Conservation (phyloP, 2,797 vertebrate genomes). For the Thamnophis elegans region DNA sequence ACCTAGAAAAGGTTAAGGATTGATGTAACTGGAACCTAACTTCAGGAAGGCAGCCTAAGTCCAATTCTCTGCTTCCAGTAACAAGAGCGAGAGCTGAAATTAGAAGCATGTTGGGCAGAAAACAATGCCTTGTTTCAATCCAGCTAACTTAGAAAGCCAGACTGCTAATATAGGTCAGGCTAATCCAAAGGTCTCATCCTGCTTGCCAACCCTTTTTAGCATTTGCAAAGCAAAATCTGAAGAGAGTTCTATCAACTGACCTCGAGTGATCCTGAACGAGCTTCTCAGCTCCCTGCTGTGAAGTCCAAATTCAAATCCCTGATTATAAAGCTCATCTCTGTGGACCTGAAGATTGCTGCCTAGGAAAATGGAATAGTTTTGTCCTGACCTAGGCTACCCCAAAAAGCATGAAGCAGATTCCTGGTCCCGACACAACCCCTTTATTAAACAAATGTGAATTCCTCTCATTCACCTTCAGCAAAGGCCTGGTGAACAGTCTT, state of each 20-base stretch:
- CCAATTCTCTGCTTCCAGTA: no score
- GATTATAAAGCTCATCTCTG: constrained; percentile 17
- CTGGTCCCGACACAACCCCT: no score
- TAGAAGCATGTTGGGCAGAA: not conserved
- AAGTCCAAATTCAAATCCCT: not conserved
- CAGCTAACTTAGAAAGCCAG: not conserved
- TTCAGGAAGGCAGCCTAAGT: no score
- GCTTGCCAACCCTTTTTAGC: no score
- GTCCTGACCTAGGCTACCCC: no score
- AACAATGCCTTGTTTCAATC: not conserved
- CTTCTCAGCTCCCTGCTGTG: not conserved
- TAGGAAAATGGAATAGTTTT: not conserved
- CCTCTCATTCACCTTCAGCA: no score
- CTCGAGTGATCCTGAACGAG: not conserved
- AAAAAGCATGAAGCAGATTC: no score
- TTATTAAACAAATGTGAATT: no score
- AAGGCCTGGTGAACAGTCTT: no score
- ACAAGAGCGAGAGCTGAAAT: not conserved
- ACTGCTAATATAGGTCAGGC: not conserved
- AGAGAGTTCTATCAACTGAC: not conserved
- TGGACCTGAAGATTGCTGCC: constrained; percentile 36
- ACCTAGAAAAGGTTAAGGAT: not conserved
- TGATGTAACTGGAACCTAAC: no score
- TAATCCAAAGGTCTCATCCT: not conserved
- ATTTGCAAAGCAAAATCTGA: not conserved